Evolutionary conservation across 1,140 invertebrate genomes (phyloP), one percentile per base, ranked within the genome.

Genomic region (Drosophila persimilis): DNA sequence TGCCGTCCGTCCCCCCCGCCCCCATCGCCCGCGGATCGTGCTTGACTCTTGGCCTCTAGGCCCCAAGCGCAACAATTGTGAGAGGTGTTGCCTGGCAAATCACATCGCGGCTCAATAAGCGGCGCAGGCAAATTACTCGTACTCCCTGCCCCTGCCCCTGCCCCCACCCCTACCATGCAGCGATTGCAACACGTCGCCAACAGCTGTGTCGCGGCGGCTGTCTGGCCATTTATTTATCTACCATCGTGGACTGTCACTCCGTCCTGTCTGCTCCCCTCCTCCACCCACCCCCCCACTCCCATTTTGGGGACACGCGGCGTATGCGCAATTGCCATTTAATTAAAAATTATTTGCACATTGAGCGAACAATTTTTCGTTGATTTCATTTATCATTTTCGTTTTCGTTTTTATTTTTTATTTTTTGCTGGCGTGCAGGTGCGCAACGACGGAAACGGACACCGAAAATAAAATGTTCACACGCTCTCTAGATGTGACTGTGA

Each of bases 281-380:
- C 51, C 41, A 45, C 45, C 31, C 8, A 8, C 8, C 35, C 35
- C 9, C 17, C 0, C 17, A 17, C 17, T 11, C 6, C 26, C 22
- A 46, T 41, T 24, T 22, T 35, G 46, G 58, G 62, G 58, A 67
- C 77, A 84, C 73, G 73, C 77, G 80, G 77, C 81, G 81, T 85
- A 85, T 85, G 81, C 83, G 81, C 81, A 81, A 85, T 86, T 88
- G 81, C 77, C 81, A 75, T 85, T 85, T 85, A 85, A 85, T 85
- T 85, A 85, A 85, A 70, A 85, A 85, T 85, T 85, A 85, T 88
- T 81, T 81, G 81, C 81, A 77, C 80, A 86, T 67, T 66, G 56
- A 55, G 57, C 58, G 71, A 46, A 62, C 45, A 71, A 56, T 80
- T 76, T 80, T 80, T 60, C 31, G 66, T 65, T 61, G 62, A 75